phyloP scores from a whole-genome alignment of 2,113 vertebrate species.

The Carlito syrichta region DNA sequence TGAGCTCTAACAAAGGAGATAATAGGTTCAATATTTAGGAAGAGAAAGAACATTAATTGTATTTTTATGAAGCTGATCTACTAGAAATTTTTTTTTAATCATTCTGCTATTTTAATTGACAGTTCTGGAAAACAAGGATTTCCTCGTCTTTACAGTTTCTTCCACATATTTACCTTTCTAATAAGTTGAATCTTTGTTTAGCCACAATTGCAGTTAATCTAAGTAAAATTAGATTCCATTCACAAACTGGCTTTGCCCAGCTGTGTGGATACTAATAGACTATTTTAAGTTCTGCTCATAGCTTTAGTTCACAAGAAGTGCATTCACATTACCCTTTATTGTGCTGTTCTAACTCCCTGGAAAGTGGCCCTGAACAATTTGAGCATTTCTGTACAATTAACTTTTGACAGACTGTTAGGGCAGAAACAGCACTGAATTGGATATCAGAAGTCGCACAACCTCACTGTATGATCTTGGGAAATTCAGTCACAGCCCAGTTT shows the following conservation, averaged over 20 bases:
- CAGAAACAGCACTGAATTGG: not conserved
- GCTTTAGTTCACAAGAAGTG: not conserved
- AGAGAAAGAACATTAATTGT: slow-evolving; percentile 6
- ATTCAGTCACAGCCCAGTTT: not conserved
- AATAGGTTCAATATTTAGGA: not conserved
- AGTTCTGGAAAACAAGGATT: slow-evolving; percentile 47
- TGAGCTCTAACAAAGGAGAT: not conserved
- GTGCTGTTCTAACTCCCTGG: not conserved
- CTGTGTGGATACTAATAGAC: not conserved
- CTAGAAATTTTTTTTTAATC: too few relatives aligned
- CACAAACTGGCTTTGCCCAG: slow-evolving; percentile 18
- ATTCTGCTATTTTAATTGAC: slow-evolving; percentile 21
- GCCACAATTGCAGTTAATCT: not conserved
- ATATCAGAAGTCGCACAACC: not conserved
- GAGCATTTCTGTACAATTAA: not conserved
- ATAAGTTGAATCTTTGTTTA: slow-evolving; percentile 54
- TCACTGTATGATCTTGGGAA: not conserved
- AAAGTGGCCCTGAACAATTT: not conserved
- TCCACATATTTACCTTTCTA: slow-evolving; percentile 27
- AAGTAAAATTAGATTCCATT: slow-evolving; percentile 51
- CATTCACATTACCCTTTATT: not conserved
- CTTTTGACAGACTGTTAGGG: not conserved
- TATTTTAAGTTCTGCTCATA: slow-evolving; percentile 42
- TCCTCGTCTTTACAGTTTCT: not conserved
- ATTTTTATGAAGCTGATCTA: not conserved